Evolutionary conservation across 2,797 vertebrate species (phyloP), one percentile per base, ranked within the genome.

Genomic region (Trachurus trachurus): DNA sequence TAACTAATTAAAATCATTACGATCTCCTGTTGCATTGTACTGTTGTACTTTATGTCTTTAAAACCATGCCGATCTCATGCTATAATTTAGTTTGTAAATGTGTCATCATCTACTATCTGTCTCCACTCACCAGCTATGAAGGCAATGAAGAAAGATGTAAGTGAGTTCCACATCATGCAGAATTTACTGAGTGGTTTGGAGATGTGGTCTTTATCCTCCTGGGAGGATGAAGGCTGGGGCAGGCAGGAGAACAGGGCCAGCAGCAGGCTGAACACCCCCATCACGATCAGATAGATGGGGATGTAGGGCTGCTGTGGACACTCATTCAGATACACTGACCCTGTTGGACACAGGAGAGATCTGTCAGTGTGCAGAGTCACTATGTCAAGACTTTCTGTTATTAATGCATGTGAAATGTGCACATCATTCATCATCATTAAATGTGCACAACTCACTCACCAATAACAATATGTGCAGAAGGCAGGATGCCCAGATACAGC

Each of bases 101-200:
- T n/a, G n/a, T n/a, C 26, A 26, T 26, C 26, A 26, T 26, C 26
- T 26, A 26, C 26, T 26, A 26, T 26, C 19, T 12, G 7, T 39
- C 64, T 2, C 22, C 60, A 83, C 92, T 88, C 72, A 95, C 95
- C 95, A 9, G 89, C 64, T 1, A 95, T 94, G 49, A 95, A 89
- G 70, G 91, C 80, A 56, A 94, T 21, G 60, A 96, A 95, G 10
- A 49, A 0, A 0, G 86, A 77, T 2, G 76, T 58, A 39, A 95
- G 5, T 0, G 70, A 74, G 82, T 92, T 94, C 90, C 91, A 94
- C 34, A 15, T 0, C 0, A 0, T 9, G 86, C 82, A 91, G 49
- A 83, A 0, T 0, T 0, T 12, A 29, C 8, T 63, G 6, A 90
- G 59, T 0, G 17, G 9, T 50, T 15, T 88, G 2, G 19, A 0